Conservation (phyloP, 2,113 vertebrate genomes). For the Caracal caracal region DNA sequence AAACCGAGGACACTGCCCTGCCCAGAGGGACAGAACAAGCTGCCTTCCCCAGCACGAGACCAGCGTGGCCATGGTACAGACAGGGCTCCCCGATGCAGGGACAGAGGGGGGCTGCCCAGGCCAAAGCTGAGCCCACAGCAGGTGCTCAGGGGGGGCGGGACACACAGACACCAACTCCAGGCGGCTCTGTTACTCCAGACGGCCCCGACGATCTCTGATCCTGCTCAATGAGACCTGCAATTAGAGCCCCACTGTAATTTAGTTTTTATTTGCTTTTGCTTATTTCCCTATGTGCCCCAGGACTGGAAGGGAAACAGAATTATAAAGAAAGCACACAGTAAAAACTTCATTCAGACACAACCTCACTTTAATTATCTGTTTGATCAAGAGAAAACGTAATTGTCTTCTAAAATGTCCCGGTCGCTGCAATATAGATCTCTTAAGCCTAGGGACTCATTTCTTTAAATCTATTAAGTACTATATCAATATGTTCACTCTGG, state of each 20-base stretch:
- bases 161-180: accelerated
- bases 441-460: neutral
- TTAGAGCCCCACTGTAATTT: neutral
- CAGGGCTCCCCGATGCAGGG: neutral
- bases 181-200: neutral
- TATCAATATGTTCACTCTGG: neutral
- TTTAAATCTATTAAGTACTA: neutral
- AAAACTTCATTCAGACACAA: neutral
- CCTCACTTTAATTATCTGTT: neutral
- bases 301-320: too few species aligned
- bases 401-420: neutral
- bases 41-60: accelerated
- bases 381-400: neutral
- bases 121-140: neutral
- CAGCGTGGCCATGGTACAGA: neutral
- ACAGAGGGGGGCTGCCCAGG: neutral
- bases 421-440: neutral
- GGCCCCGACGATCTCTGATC: accelerated
- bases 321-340: neutral
- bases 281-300: neutral
- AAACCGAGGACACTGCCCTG: neutral
- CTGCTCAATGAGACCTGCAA: accelerated
- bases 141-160: neutral
- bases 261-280: too few species aligned
- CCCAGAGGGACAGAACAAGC: neutral